Percentiles rank a stretch among this genome's conserved stretches.
phyloP scores from a whole-genome alignment of 2,888 invertebrate genomes.

The Nomada hirtipes region DNA sequence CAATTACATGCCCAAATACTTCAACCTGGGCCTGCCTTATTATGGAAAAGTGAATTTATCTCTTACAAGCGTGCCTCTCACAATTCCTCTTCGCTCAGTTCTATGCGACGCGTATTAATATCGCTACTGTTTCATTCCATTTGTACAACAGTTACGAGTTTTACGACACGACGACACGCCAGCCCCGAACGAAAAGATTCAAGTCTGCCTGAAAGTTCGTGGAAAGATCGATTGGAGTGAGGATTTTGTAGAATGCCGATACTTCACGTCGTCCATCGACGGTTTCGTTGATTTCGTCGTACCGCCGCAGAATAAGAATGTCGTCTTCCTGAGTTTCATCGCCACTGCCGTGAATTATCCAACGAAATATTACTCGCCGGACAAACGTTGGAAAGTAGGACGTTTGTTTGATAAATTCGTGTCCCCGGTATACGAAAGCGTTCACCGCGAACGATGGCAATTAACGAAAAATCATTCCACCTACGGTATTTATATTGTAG shows the following conservation, averaged over 20 bases:
- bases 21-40: constrained; percentile 90
- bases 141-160: constrained; percentile 75
- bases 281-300: constrained; percentile 83
- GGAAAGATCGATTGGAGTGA: constrained; percentile 80
- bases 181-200: constrained; percentile 81
- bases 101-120: not conserved
- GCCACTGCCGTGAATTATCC: constrained; percentile 82
- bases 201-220: constrained; percentile 80
- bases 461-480: too few species aligned
- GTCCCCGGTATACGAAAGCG: not conserved
- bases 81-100: not conserved
- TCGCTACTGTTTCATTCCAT: not conserved
- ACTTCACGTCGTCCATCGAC: constrained; percentile 80
- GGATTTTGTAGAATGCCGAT: constrained; percentile 81
- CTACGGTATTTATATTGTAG: constrained; percentile 54
- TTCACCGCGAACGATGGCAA: not conserved
- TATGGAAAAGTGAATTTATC: constrained; percentile 86
- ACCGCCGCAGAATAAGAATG: constrained; percentile 81
- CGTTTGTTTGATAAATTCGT: not conserved
- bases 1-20: constrained; percentile 86
- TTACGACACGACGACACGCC: constrained; percentile 80
- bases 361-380: constrained; percentile 83
- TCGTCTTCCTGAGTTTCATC: constrained; percentile 79
- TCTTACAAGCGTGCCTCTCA: not conserved
- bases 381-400: constrained; percentile 82